Evolutionary conservation across 2,888 invertebrate species (phyloP).

Genomic region (Lysandra bellargus): DNA sequence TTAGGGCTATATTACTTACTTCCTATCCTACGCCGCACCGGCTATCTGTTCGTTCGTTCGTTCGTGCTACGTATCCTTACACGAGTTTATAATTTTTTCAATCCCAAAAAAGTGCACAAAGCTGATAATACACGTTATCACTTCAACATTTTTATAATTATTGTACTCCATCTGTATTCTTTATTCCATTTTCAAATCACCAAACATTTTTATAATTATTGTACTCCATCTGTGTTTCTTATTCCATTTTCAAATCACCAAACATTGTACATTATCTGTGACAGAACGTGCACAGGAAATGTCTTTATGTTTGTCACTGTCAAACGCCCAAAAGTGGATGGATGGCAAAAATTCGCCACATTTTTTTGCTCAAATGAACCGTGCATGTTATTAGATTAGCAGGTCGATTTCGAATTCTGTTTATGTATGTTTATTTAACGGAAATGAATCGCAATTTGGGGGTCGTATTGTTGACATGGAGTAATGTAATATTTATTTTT

Average conservation of each 20-base stretch:
- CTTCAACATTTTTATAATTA: too few relatives aligned
- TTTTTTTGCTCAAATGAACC: constrained; percentile 78
- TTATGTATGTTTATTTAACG: constrained; percentile 78
- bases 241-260: constrained; percentile 13
- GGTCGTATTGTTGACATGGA: constrained; percentile 68
- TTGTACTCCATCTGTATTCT: background rate
- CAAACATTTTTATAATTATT: background rate
- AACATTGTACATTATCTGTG: constrained; percentile 62
- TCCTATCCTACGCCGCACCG: too few relatives aligned
- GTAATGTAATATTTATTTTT: constrained; percentile 42
- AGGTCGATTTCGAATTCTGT: constrained; percentile 79
- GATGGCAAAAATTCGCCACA: constrained; percentile 63
- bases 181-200: constrained; percentile 10
- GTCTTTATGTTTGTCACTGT: constrained; percentile 78
- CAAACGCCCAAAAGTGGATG: constrained; percentile 59
- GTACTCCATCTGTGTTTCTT: background rate
- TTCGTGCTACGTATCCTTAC: too few relatives aligned
- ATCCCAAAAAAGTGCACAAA: too few relatives aligned
- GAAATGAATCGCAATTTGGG: constrained; percentile 77
- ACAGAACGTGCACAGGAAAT: constrained; percentile 69
- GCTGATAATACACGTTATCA: too few relatives aligned
- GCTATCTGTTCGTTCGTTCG: too few relatives aligned
- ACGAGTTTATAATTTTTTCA: too few relatives aligned
- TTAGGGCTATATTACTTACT: too few relatives aligned
- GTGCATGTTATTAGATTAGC: constrained; percentile 79